Percentiles rank a stretch among this genome's conserved stretches.
Conservation (phyloP, 2,888 invertebrate species). For the Watsonalla binaria region DNA sequence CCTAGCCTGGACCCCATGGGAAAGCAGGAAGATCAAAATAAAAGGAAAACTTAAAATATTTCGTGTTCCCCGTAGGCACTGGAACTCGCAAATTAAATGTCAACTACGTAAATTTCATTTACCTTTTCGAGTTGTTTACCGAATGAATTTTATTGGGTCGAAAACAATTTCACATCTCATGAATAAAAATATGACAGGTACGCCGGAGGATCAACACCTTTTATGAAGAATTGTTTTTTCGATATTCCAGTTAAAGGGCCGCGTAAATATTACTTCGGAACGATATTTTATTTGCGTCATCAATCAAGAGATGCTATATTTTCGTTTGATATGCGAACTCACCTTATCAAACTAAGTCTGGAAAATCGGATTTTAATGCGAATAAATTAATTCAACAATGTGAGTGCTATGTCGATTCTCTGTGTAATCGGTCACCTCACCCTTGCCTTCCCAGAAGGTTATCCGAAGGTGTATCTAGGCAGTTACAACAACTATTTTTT, state of each 20-base stretch:
- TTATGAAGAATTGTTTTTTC: background rate
- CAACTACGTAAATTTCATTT: slow-evolving; percentile 29
- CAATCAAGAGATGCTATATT: background rate
- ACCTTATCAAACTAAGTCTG: too few relatives aligned
- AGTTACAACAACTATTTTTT: too few relatives aligned
- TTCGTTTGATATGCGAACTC: background rate
- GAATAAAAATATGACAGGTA: background rate
- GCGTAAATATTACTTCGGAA: slow-evolving; percentile 6
- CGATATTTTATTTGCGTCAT: background rate
- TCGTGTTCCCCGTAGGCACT: slow-evolving; percentile 18
- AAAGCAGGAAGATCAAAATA: too few relatives aligned
- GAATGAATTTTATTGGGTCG: slow-evolving; percentile 13
- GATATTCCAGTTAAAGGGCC: background rate
- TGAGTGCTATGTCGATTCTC: too few relatives aligned
- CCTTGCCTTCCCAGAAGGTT: too few relatives aligned
- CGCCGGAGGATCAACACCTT: background rate
- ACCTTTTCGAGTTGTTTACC: slow-evolving; percentile 27
- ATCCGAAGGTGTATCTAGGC: too few relatives aligned
- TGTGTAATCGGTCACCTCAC: too few relatives aligned
- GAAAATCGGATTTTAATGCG: too few relatives aligned
- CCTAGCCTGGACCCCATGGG: background rate
- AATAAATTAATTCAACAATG: too few relatives aligned
- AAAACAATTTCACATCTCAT: slow-evolving; percentile 16
- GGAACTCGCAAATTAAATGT: slow-evolving; percentile 28
- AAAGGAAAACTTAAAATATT: background rate